Percentiles rank a stretch among this genome's conserved stretches.
Evolutionary conservation across 2,888 invertebrate species (phyloP).

Genomic region (Blastobasis lacticolella): DNA sequence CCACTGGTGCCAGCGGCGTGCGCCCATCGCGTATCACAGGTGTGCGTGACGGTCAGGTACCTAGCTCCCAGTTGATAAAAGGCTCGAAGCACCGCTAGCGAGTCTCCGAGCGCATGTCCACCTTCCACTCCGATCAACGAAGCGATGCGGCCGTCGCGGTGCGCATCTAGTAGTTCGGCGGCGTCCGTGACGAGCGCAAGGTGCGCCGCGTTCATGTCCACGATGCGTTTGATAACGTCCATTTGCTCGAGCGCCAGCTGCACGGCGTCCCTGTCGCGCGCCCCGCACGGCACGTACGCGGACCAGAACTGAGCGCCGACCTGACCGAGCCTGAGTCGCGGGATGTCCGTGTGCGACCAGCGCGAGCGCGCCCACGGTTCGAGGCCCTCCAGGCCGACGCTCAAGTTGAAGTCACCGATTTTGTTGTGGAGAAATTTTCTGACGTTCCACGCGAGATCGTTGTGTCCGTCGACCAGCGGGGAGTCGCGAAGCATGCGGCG

Average conservation of each 20-base stretch:
- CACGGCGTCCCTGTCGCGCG: constrained; percentile 87
- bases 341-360: constrained; percentile 96
- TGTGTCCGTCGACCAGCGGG: constrained; percentile 86
- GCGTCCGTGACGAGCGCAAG: constrained; percentile 82
- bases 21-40: constrained; percentile 93
- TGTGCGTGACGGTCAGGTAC: constrained; percentile 93
- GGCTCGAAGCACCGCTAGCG: constrained; percentile 88
- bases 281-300: constrained; percentile 89
- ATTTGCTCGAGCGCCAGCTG: constrained; percentile 90
- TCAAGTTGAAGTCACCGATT: constrained; percentile 79
- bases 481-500: constrained; percentile 79
- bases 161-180: constrained; percentile 81
- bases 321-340: constrained; percentile 85
- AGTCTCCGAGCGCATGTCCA: constrained; percentile 93
- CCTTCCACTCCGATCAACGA: constrained; percentile 94
- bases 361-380: constrained; percentile 89
- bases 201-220: constrained; percentile 83
- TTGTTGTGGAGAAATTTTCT: constrained; percentile 90
- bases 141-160: constrained; percentile 85
- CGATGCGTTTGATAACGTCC: constrained; percentile 83
- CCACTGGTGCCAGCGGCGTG: constrained; percentile 76
- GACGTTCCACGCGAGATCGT: constrained; percentile 92
- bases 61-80: constrained; percentile 92
- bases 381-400: constrained; percentile 76
- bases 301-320: constrained; percentile 96